Percentiles rank a stretch among this genome's conserved stretches.
phyloP scores from a whole-genome alignment of 1,140 invertebrate species.

The Hirudo medicinalis region DNA sequence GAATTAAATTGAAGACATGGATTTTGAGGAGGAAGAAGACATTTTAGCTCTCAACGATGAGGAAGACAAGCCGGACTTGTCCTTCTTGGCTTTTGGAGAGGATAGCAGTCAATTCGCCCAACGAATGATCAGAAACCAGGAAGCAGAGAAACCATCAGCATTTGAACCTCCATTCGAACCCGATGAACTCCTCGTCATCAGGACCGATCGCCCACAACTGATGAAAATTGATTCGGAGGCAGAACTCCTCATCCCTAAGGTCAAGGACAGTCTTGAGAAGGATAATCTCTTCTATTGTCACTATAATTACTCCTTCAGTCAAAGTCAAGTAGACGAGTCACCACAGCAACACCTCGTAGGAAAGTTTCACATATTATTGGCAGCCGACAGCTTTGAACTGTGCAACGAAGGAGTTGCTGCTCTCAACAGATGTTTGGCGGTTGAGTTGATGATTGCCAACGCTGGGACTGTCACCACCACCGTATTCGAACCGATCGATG shows the following conservation, averaged over 20 bases:
- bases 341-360: not conserved
- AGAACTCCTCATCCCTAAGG: not conserved
- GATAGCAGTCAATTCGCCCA: not conserved
- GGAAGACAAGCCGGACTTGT: not conserved
- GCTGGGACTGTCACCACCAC: not conserved
- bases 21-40: not conserved
- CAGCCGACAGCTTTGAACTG: slow-evolving; percentile 1
- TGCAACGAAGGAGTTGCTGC: slow-evolving; percentile 1
- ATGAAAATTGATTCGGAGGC: not conserved
- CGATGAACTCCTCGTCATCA: not conserved
- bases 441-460: not conserved
- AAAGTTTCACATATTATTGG: slow-evolving; percentile 8
- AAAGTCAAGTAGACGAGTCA: not conserved
- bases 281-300: not conserved
- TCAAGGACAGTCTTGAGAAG: slow-evolving; percentile 3
- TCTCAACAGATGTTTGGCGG: slow-evolving; percentile 6
- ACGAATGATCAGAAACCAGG: not conserved
- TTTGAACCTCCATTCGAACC: not conserved
- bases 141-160: not conserved
- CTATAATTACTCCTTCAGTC: not conserved
- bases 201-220: not conserved
- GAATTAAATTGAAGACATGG: not conserved
- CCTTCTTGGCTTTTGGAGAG: not conserved
- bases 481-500: slow-evolving; percentile 8
- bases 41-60: not conserved